Conservation (phyloP, 2,113 vertebrate species). For the Struthidea cinerea region DNA sequence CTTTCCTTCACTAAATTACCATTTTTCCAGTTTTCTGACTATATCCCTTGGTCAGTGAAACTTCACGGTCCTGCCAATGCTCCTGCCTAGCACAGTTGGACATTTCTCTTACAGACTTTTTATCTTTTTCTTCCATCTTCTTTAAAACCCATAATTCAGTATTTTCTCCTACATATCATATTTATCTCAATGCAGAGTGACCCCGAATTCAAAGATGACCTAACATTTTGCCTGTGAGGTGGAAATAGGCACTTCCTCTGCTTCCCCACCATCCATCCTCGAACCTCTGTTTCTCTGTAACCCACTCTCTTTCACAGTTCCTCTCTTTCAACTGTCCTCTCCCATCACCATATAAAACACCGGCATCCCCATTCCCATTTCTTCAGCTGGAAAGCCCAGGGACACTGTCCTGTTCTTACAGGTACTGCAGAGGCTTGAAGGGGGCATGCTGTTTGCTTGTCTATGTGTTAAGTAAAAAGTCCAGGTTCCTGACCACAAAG, state of each 20-base stretch:
- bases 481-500: background rate
- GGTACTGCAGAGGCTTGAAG: background rate
- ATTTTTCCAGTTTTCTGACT: background rate
- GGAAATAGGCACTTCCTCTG: background rate
- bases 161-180: background rate
- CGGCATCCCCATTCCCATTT: background rate
- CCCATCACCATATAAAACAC: background rate
- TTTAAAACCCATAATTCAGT: background rate
- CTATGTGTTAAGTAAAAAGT: background rate
- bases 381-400: background rate
- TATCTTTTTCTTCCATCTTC: background rate
- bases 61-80: accelerated
- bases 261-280: background rate
- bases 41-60: background rate
- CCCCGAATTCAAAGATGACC: background rate
- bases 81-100: background rate
- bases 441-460: background rate
- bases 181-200: background rate
- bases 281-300: background rate
- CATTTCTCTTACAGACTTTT: background rate
- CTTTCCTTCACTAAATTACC: background rate
- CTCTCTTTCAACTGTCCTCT: background rate
- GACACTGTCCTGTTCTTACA: background rate
- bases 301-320: background rate
- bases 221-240: background rate